Conservation (phyloP, 2,797 vertebrate species). For the Tenualosa thibaudeaui region DNA sequence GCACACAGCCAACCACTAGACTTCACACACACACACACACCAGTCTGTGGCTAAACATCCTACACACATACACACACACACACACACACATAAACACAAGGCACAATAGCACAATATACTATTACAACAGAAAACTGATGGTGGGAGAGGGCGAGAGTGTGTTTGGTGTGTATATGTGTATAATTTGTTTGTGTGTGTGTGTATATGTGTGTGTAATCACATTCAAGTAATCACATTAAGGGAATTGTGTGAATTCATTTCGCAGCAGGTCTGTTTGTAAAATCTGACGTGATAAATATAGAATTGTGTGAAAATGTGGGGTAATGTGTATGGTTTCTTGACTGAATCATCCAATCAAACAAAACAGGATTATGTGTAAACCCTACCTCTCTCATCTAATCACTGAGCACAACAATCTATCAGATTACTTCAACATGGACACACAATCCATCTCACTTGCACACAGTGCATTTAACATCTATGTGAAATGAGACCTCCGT, state of each 20-base stretch:
- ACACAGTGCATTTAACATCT: not conserved
- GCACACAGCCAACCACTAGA: slow-evolving; percentile 65
- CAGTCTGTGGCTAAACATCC: slow-evolving; percentile 58
- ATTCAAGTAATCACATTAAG: not conserved
- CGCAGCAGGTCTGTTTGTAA: not conserved
- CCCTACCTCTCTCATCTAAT: not conserved
- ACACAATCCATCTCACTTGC: not conserved
- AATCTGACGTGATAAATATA: not conserved
- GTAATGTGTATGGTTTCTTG: not conserved
- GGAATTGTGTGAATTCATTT: not conserved
- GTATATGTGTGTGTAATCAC: not conserved
- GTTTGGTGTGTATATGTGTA: not conserved
- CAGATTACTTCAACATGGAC: not conserved
- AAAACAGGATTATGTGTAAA: slow-evolving; percentile 23
- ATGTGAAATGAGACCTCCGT: not conserved
- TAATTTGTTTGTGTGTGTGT: not conserved
- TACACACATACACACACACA: slow-evolving; percentile 39
- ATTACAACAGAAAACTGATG: not conserved
- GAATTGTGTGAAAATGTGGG: not conserved
- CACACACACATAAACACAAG: slow-evolving; percentile 33
- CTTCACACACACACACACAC: slow-evolving; percentile 58
- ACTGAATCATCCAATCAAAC: not conserved
- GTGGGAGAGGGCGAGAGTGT: not conserved
- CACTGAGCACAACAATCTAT: not conserved
- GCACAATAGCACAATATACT: not conserved